Base-by-base conservation (phyloP, 2,797 vertebrate genomes). In the Fringilla coelebs region DNA sequence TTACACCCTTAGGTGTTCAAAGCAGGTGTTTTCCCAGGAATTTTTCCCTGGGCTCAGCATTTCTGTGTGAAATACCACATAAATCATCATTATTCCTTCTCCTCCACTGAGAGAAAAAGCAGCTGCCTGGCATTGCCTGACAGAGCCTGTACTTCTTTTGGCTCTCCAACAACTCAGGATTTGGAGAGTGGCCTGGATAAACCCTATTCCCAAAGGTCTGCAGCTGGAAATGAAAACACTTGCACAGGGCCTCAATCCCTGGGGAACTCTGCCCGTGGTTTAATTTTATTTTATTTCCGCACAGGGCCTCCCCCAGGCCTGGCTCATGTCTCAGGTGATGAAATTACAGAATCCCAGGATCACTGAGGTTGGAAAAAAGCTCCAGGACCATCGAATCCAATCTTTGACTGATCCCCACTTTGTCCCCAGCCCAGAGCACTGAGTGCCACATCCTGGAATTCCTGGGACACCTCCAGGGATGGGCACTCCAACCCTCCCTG, bases 231-330 rank as follows among this genome's bases (percentile, higher is more conserved):
- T 3, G 3, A 15, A 60, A 71, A 51, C 5, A 3, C 25, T 32
- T 5, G 2, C 25, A 6, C n/a, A 31, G 8, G 0, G 1, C 18
- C 38, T 3, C 8, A 16, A 0, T 2, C 36, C 25, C 57, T 2
- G 8, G 20, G 6, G 25, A 26, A 19, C 62, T 58, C 58, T 46
- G 14, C 26, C 19, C 0, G 1, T 4, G 3, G 14, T 14, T 91
- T 15, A 5, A 29, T 58, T 78, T n/a, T 12, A 28, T 31, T 72
- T 32, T 29, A 31, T 38, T 67, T 48, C 24, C 3, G 2, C 51
- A 34, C 25, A 31, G n/a, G 38, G 58, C 36, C 36, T 75, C 49
- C 72, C 29, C 29, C 25, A 31, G 25, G 29, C 41, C 65, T 63
- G 74, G 83, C 31, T 78, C 24, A 3, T 7, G 25, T 15, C 49